These are phyloP conservation scores for Euthynnus affinis DNA, from an alignment of 2,797 vertebrate genomes.

Conservation along the genomic window DNA sequence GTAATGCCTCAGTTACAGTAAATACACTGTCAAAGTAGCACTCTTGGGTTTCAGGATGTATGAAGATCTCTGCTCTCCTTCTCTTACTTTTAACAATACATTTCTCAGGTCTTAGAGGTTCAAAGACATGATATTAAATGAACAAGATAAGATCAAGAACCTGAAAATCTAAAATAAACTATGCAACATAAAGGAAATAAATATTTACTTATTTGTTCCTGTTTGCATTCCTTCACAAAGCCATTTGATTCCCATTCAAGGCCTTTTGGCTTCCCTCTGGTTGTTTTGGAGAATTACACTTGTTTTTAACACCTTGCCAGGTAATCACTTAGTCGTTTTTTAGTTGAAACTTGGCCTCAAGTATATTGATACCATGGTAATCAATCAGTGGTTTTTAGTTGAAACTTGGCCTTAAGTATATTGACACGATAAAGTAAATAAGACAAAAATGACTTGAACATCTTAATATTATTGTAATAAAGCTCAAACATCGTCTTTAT, in stretches of 20 bases:
- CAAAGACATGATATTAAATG: neutral
- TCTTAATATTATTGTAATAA: neutral
- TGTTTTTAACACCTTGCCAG: neutral
- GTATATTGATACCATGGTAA: no score
- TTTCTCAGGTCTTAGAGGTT: neutral
- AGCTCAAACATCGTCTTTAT: neutral
- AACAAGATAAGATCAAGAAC: neutral
- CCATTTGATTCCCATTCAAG: neutral
- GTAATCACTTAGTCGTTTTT: neutral
- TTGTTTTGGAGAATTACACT: neutral
- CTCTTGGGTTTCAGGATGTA: no score
- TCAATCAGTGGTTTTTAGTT: neutral
- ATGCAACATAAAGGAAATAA: neutral
- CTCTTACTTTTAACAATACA: neutral
- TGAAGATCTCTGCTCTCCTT: neutral
- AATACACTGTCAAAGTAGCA: no score
- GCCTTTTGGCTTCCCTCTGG: neutral
- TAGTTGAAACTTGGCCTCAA: constrained; percentile 5
- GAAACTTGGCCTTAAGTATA: neutral
- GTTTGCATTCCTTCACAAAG: neutral
- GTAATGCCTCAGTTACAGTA: no score
- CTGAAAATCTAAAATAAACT: constrained; percentile 1
- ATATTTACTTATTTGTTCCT: neutral
- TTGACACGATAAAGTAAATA: neutral
- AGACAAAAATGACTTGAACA: no score